phyloP scores from a whole-genome alignment of 2,797 vertebrate species.

The Molothrus aeneus region DNA sequence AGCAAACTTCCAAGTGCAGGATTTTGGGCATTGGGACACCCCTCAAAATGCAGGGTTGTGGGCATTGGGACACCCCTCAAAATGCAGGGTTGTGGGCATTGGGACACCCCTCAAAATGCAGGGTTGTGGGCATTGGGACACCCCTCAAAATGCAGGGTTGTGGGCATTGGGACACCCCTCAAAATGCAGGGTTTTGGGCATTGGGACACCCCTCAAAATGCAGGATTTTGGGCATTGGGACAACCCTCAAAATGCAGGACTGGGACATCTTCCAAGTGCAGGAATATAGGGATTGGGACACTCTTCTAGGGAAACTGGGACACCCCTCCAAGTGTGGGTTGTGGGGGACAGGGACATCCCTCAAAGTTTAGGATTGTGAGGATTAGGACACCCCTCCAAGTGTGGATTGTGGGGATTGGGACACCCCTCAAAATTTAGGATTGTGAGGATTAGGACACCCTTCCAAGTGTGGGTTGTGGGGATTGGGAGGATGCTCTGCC shows the following conservation, averaged over 20 bases:
- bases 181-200: neutral
- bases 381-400: neutral
- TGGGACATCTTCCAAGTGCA: too few relatives aligned
- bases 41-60: too few relatives aligned
- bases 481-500: neutral
- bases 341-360: neutral
- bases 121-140: too few relatives aligned
- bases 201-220: neutral
- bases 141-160: too few relatives aligned
- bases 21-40: too few relatives aligned
- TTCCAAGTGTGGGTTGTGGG: neutral
- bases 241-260: neutral
- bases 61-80: too few relatives aligned
- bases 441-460: fast-evolving
- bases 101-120: too few relatives aligned
- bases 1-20: neutral
- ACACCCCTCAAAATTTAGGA: fast-evolving
- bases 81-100: too few relatives aligned
- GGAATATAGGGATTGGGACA: too few relatives aligned
- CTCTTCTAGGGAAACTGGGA: neutral
- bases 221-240: too few relatives aligned
- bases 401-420: too few relatives aligned
- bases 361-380: fast-evolving
- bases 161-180: too few relatives aligned
- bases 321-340: neutral